phyloP scores from a whole-genome alignment of 64 coral and sea anemone genomes.

The Stichodactyla mertensii region DNA sequence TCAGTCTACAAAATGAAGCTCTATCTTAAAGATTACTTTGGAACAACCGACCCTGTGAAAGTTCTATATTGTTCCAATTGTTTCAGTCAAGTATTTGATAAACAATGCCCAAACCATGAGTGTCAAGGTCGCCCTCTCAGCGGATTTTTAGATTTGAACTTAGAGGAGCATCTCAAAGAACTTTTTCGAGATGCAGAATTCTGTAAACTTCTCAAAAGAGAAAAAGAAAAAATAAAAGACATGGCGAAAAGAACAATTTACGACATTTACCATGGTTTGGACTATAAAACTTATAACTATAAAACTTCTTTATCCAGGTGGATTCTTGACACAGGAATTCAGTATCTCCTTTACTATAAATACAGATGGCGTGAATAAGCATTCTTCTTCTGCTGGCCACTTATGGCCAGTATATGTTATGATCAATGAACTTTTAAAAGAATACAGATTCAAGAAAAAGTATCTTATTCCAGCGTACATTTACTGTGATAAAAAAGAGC shows the following conservation, averaged over 20 bases:
- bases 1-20: too few species aligned
- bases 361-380: slow-evolving; percentile 51
- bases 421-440: slow-evolving; percentile 40
- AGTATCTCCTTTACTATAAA: slow-evolving; percentile 53
- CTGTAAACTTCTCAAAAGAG: slow-evolving; percentile 35
- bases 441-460: slow-evolving; percentile 47
- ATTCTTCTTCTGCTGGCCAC: slow-evolving; percentile 43
- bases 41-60: slow-evolving; percentile 39
- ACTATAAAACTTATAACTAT: slow-evolving; percentile 57
- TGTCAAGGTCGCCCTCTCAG: slow-evolving; percentile 22
- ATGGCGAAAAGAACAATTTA: slow-evolving; percentile 7
- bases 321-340: slow-evolving; percentile 29
- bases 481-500: slow-evolving; percentile 40
- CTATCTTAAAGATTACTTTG: too few species aligned
- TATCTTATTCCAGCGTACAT: slow-evolving; percentile 43
- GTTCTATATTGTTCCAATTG: slow-evolving; percentile 48
- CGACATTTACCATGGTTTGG: slow-evolving; percentile 47
- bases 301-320: slow-evolving; percentile 47
- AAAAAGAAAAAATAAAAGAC: slow-evolving; percentile 51
- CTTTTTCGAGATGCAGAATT: slow-evolving; percentile 49
- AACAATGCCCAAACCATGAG: slow-evolving; percentile 31
- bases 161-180: slow-evolving; percentile 44
- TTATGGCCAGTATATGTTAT: slow-evolving; percentile 57
- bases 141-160: slow-evolving; percentile 49
- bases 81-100: slow-evolving; percentile 28